These are phyloP conservation scores for Lasioglossum morio DNA, from an alignment of 2,888 invertebrate genomes.

Conservation along the genomic window DNA sequence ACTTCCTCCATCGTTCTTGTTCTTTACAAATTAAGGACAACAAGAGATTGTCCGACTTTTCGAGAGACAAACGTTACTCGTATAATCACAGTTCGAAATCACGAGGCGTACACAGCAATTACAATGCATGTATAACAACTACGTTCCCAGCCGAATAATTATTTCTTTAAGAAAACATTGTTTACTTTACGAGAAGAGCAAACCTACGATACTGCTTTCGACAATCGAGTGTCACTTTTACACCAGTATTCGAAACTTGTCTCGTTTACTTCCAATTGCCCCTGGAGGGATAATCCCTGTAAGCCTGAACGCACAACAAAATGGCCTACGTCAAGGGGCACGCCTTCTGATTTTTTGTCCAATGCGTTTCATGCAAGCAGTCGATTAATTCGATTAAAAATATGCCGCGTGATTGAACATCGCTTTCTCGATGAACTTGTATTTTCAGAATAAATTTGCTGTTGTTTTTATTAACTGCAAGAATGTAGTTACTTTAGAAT, in stretches of 20 bases:
- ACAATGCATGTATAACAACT: background rate
- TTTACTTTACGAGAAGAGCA: background rate
- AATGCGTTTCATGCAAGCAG: background rate
- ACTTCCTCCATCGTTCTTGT: slow-evolving; percentile 50
- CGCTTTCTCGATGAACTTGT: background rate
- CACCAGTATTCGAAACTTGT: slow-evolving; percentile 13
- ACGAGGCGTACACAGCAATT: slow-evolving; percentile 1
- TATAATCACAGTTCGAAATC: slow-evolving; percentile 9
- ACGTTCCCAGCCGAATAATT: background rate
- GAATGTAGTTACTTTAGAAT: background rate
- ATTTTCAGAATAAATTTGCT: background rate
- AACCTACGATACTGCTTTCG: background rate
- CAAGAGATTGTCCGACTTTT: background rate
- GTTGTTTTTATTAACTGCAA: background rate
- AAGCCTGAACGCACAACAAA: slow-evolving; percentile 75
- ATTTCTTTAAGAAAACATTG: background rate
- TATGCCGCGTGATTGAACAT: background rate
- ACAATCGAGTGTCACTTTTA: slow-evolving; percentile 28
- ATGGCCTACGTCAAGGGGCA: slow-evolving; percentile 82
- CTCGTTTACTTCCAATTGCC: slow-evolving; percentile 59
- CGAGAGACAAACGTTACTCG: slow-evolving; percentile 7
- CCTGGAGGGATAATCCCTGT: slow-evolving; percentile 77
- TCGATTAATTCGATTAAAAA: background rate
- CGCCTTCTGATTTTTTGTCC: slow-evolving; percentile 64
- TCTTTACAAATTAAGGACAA: slow-evolving; percentile 12